Evolutionary conservation across 2,113 vertebrate species (phyloP).

Genomic region (Epinephelus lanceolatus): DNA sequence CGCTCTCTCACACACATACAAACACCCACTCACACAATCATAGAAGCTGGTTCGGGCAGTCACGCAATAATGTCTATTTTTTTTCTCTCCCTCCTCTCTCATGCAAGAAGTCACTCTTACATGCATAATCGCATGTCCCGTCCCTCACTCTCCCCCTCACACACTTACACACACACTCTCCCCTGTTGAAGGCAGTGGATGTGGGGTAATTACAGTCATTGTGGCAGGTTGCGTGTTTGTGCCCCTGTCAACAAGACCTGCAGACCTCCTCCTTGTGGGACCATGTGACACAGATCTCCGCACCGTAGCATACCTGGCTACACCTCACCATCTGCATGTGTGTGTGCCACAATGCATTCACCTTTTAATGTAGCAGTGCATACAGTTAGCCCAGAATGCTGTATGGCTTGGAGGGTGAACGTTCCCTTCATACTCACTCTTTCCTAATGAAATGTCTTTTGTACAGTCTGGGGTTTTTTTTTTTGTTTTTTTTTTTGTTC

Average conservation of each 20-base stretch:
- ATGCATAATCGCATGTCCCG: constrained; percentile 48
- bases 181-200: constrained; percentile 35
- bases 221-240: constrained; percentile 56
- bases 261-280: constrained; percentile 51
- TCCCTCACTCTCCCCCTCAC: constrained; percentile 21
- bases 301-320: constrained; percentile 30
- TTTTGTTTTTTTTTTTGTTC: constrained; percentile 48
- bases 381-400: background rate
- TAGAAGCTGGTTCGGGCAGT: constrained; percentile 37
- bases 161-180: background rate
- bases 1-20: constrained; percentile 26
- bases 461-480: constrained; percentile 40
- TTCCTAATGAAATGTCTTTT: constrained; percentile 77
- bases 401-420: constrained; percentile 40
- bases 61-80: constrained; percentile 55
- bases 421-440: constrained; percentile 50
- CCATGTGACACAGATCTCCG: constrained; percentile 54
- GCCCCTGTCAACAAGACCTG: constrained; percentile 45
- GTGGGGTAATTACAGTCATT: constrained; percentile 66
- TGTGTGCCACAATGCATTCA: constrained; percentile 1
- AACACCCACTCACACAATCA: constrained; percentile 38
- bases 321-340: background rate
- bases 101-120: constrained; percentile 42
- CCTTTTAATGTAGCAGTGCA: background rate
- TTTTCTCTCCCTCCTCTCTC: constrained; percentile 8